Conservation (phyloP, 2,113 vertebrate species). For the Melierax canorus region DNA sequence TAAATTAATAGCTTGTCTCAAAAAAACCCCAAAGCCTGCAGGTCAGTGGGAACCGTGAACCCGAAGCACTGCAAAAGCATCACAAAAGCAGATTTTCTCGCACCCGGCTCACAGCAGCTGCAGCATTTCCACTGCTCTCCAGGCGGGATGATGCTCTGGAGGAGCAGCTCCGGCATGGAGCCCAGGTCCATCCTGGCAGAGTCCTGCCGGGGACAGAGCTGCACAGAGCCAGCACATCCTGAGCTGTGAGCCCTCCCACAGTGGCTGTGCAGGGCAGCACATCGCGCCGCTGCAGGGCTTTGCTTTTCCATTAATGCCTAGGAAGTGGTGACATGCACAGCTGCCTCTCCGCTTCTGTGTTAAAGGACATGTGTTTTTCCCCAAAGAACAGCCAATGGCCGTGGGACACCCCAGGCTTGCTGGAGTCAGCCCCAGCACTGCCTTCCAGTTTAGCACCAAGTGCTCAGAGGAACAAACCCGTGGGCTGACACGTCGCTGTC, state of each 20-base stretch:
- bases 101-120: neutral
- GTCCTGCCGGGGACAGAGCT: neutral
- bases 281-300: fast-evolving
- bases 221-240: neutral
- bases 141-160: neutral
- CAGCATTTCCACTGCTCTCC: neutral
- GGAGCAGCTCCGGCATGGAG: neutral
- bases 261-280: neutral
- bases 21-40: neutral
- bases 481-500: neutral
- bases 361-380: fast-evolving
- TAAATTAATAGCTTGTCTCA: neutral
- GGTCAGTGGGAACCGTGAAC: neutral
- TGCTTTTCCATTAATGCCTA: neutral
- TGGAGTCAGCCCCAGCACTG: neutral
- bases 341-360: fast-evolving
- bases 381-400: neutral
- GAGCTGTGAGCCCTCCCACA: neutral
- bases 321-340: neutral
- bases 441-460: neutral
- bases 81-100: neutral
- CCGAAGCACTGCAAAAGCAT: neutral
- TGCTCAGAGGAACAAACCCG: fast-evolving
- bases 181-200: neutral
- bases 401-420: neutral